Base-by-base conservation (phyloP, 1,140 invertebrate genomes). In the Himalopsyche phryganea region DNA sequence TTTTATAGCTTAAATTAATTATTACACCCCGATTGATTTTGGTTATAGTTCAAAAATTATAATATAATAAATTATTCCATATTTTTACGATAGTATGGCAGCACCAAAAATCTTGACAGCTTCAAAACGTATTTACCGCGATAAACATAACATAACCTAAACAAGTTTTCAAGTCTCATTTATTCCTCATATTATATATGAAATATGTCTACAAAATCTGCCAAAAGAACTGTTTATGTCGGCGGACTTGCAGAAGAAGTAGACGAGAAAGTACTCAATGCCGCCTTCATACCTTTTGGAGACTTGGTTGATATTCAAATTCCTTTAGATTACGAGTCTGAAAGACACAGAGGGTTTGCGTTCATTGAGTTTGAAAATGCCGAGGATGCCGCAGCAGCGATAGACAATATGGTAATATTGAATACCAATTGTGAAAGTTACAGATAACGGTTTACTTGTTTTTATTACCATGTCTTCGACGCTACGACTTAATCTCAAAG, bases 251-350 rank as follows among this genome's bases (percentile, higher is more conserved):
- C 95, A 0, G 96, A 98, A 69, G 96, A 99, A 81, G 96, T 98
- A 0, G 94, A 96, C 68, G 94, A 98, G 67, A 95, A 98, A 77
- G 85, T 96, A 56, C 77, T 99, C 2, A 90, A 94, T 72, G 92
- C 94, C 58, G 96, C 96, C 0, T 99, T 99, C 70, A 93, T 98
- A 65, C 94, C 96, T 11, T 99, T 99, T 78, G 97, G 97, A 10
- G 97, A 99, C 71, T 89, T 99, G 46, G 84, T 95, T 32, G 96
- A 98, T 74, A 89, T 99, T 19, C 94, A 98, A 77, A 96, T 99
- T 71, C 97, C 97, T 23, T 76, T 99, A 17, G 96, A 99, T 80
- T 99, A 98, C 83, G 94, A 98, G 76, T 93, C 89, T 54, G 93
- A 98, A 73, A 96, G 96, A 69, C 95, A 98, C 70, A 82, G 95